phyloP scores from a whole-genome alignment of 2,888 invertebrate species.

The Iphiclides podalirius region DNA sequence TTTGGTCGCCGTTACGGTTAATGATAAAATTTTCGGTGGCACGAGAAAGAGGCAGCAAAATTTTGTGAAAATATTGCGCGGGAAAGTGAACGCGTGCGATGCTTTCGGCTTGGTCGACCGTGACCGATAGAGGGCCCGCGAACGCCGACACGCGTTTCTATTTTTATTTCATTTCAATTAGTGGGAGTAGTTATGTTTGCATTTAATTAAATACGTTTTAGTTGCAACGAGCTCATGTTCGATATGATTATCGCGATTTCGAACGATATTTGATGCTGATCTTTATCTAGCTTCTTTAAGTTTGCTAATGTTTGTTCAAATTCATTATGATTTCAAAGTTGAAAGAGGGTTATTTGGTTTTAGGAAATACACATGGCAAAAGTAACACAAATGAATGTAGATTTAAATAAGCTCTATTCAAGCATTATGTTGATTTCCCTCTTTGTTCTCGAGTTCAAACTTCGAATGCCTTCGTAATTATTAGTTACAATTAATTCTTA shows the following conservation, averaged over 20 bases:
- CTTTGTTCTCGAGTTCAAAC: no score
- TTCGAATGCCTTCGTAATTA: no score
- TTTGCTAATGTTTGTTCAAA: no score
- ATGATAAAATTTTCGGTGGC: background rate
- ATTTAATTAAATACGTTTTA: slow-evolving; percentile 59
- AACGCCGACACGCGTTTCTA: slow-evolving; percentile 61
- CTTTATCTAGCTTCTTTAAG: no score
- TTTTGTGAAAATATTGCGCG: slow-evolving; percentile 46
- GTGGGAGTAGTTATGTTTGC: slow-evolving; percentile 7
- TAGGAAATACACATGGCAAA: no score
- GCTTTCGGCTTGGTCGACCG: slow-evolving; percentile 55
- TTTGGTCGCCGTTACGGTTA: slow-evolving; percentile 23
- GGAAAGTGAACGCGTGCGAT: slow-evolving; percentile 44
- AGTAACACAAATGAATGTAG: no score
- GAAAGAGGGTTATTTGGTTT: no score
- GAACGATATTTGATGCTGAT: background rate
- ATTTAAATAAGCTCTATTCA: no score
- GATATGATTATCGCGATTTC: background rate
- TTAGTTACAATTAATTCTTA: no score
- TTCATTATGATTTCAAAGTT: no score
- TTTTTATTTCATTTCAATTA: slow-evolving; percentile 54
- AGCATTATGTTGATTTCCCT: no score
- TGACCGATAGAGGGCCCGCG: slow-evolving; percentile 56
- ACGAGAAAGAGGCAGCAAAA: slow-evolving; percentile 5
- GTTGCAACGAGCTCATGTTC: background rate